Evolutionary conservation across 2,797 vertebrate species (phyloP).

Genomic region (Parambassis ranga): DNA sequence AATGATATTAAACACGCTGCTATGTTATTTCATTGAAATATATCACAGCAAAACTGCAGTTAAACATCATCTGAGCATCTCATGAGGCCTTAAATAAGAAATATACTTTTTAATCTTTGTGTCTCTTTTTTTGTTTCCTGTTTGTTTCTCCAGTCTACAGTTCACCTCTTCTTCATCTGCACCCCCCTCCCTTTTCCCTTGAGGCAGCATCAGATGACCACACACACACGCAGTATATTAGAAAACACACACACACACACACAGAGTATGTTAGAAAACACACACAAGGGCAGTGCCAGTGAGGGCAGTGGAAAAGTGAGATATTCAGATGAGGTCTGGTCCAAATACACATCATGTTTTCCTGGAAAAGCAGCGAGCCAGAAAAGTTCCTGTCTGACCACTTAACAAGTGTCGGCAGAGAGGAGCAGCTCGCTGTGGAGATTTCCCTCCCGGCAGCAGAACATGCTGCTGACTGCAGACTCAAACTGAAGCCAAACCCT

Average conservation of each 20-base stretch:
- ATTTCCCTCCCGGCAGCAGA: conserved; percentile 32
- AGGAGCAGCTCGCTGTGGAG: conserved; percentile 38
- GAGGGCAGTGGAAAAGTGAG: conserved; percentile 66
- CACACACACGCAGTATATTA: too few relatives aligned
- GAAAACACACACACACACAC: conserved; percentile 7
- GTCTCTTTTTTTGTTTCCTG: conserved; percentile 6
- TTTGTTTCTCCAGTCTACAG: conserved; percentile 9
- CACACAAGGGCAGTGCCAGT: conserved; percentile 17
- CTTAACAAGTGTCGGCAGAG: conserved; percentile 56
- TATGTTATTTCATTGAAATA: conserved; percentile 5
- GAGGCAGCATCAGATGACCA: neutral
- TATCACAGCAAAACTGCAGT: neutral
- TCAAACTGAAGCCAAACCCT: conserved; percentile 19
- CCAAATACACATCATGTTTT: conserved; percentile 71
- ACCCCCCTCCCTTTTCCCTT: conserved; percentile 29
- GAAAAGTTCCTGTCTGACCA: conserved; percentile 39
- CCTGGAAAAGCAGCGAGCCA: conserved; percentile 56
- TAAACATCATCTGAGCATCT: neutral
- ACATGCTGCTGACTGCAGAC: conserved; percentile 30
- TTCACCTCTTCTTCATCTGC: conserved; percentile 6
- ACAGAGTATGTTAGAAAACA: neutral
- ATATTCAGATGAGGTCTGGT: conserved; percentile 50
- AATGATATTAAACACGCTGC: neutral
- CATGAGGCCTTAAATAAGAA: too few relatives aligned
- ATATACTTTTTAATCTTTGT: neutral